phyloP scores from a whole-genome alignment of 1,140 invertebrate genomes.

The Hermatobates lingyangjiaoensis region DNA sequence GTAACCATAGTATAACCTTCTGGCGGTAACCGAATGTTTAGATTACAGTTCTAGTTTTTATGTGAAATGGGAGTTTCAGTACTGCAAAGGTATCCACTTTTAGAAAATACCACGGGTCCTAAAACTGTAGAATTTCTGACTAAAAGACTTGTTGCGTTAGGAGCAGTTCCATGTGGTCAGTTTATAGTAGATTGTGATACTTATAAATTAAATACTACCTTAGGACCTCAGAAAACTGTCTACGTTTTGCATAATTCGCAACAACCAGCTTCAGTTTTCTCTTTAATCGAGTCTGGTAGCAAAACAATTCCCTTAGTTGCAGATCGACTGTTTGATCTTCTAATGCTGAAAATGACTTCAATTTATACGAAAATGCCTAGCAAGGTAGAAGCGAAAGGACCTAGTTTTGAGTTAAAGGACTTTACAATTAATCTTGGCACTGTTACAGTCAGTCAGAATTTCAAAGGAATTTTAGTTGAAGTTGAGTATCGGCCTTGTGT shows the following conservation, averaged over 20 bases:
- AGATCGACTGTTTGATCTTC: conserved; percentile 73
- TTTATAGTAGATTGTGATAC: conserved; percentile 91
- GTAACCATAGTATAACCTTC: too few relatives aligned
- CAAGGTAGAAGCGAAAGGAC: conserved; percentile 72
- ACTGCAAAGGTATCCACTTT: conserved; percentile 66
- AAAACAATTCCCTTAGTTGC: conserved; percentile 72
- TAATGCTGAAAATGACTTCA: conserved; percentile 73
- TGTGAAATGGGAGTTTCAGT: conserved; percentile 18
- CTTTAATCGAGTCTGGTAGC: conserved; percentile 69
- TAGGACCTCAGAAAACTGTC: conserved; percentile 42
- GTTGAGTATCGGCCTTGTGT: conserved; percentile 86
- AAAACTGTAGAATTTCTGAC: conserved; percentile 69
- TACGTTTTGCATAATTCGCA: conserved; percentile 90
- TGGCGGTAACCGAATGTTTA: too few relatives aligned
- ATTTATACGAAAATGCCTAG: conserved; percentile 73
- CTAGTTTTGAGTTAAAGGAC: conserved; percentile 78
- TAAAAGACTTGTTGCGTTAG: conserved; percentile 64
- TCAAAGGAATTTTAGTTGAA: conserved; percentile 86
- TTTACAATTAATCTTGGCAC: conserved; percentile 87
- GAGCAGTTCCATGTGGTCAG: conserved; percentile 67
- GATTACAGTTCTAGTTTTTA: too few relatives aligned
- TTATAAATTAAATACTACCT: conserved; percentile 50
- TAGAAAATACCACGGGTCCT: conserved; percentile 67
- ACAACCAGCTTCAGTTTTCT: conserved; percentile 83
- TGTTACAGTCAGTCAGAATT: conserved; percentile 79